Conservation (phyloP, 2,113 vertebrate genomes). For the Gasterosteus aculeatus region DNA sequence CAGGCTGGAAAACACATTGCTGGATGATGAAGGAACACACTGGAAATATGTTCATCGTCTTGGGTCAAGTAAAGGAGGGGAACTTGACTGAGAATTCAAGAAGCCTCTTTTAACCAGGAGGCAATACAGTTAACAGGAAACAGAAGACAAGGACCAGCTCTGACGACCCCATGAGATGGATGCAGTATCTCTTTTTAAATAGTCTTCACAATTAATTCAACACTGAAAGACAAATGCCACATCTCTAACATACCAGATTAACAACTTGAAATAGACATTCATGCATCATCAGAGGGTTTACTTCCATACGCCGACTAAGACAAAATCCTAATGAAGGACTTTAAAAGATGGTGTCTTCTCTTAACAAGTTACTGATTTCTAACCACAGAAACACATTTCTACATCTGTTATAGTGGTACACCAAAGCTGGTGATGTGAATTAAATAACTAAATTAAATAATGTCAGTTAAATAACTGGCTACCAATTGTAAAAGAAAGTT, state of each 20-base stretch:
- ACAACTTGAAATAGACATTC: not conserved
- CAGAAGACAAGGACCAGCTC: not conserved
- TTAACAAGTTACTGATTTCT: not conserved
- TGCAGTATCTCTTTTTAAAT: not conserved
- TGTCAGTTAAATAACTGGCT: not conserved
- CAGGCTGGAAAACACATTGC: conserved; percentile 17
- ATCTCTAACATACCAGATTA: not conserved
- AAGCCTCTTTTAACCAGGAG: conserved; percentile 14
- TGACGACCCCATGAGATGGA: too few relatives aligned
- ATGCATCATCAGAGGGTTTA: not conserved
- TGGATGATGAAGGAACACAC: conserved; percentile 20
- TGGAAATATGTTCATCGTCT: conserved; percentile 48
- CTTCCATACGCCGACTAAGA: not conserved
- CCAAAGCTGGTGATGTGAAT: not conserved
- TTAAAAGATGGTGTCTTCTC: not conserved
- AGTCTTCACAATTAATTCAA: not conserved
- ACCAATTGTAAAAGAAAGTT: not conserved
- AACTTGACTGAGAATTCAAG: conserved; percentile 1
- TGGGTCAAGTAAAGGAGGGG: conserved; percentile 4
- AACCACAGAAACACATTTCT: not conserved
- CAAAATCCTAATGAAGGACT: not conserved
- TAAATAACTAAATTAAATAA: not conserved
- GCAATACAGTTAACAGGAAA: conserved; percentile 1
- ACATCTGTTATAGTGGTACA: not conserved
- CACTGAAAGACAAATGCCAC: not conserved